Base-by-base conservation (phyloP, 2,797 vertebrate species). In the Trematomus bernacchii region DNA sequence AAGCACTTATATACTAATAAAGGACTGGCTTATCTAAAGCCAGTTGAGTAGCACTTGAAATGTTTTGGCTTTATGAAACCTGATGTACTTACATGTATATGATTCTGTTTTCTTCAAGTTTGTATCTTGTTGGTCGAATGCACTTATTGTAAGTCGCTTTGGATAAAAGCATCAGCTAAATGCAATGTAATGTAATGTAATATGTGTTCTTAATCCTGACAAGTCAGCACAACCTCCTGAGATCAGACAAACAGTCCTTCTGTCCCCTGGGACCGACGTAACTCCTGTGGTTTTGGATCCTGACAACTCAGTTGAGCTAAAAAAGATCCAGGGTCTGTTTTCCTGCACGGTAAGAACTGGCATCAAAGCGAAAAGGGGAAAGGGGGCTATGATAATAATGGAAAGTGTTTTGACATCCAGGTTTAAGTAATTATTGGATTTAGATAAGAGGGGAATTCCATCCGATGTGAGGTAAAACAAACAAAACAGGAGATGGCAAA, bases 371-470 rank as follows among this genome's bases (percentile, higher is more conserved):
- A 27, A 67, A 15, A 8, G 44, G 79, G 67, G 74, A 33, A 71
- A 66, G 30, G 58, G n/a, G 73, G 64, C 64, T 87, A 71, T 77
- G 83, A 83, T 85, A 74, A 89, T 90, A 93, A 93, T 87, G 90
- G 89, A 91, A 93, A 91, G 82, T 93, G 91, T 92, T 94, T 90
- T 91, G 90, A 94, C 92, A 93, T 91, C 65, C 87, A 85, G 88
- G 72, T 91, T 92, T 90, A 90, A 91, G 90, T 93, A 92, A 94
- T 95, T 93, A 93, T 93, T 92, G 91, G 92, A 94, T 94, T 94
- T 91, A 92, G 91, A 94, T 93, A 88, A 90, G 74, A 85, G 92
- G 91, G 92, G 91, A 93, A 94, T 94, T 94, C 93, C 91, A 90
- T 90, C 67, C 76, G 19, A 88, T 88, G 79, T 83, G 76, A 86